Conservation (phyloP, 1,140 invertebrate species). For the Teleopsis dalmanni region DNA sequence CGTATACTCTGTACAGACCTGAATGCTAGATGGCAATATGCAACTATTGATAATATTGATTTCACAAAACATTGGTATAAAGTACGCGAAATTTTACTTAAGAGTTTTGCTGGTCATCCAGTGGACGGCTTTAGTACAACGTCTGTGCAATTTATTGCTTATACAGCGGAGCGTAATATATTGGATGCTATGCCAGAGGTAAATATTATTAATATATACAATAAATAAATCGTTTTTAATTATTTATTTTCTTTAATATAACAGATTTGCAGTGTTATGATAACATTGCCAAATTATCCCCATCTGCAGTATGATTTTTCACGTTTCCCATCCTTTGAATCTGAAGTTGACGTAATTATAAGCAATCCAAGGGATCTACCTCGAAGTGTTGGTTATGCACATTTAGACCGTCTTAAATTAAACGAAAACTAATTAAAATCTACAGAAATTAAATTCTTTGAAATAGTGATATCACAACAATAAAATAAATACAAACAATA, state of each 20-base stretch:
- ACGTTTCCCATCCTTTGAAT: slow-evolving; percentile 4
- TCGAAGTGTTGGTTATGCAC: background rate
- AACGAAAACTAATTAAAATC: background rate
- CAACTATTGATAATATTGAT: slow-evolving; percentile 3
- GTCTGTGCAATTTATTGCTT: slow-evolving; percentile 4
- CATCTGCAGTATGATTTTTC: slow-evolving; percentile 6
- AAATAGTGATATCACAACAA: background rate
- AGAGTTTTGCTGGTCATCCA: slow-evolving; percentile 3
- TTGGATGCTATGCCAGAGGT: slow-evolving; percentile 4
- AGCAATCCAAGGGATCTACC: background rate
- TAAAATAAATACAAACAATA: too few species aligned
- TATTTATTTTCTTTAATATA: too few species aligned
- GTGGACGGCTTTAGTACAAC: background rate
- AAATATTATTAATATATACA: too few species aligned
- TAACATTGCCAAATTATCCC: slow-evolving; percentile 2
- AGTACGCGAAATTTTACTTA: slow-evolving; percentile 1
- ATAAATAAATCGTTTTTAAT: background rate
- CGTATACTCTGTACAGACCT: slow-evolving; percentile 3
- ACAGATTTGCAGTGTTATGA: slow-evolving; percentile 3
- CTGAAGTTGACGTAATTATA: slow-evolving; percentile 3
- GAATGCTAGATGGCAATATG: slow-evolving; percentile 4
- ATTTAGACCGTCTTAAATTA: slow-evolving; percentile 4
- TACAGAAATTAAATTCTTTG: background rate
- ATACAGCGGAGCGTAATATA: slow-evolving; percentile 1
- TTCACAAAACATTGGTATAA: slow-evolving; percentile 4